Evolutionary conservation across 2,797 vertebrate species (phyloP).

Genomic region (Eidolon dupreanum): DNA sequence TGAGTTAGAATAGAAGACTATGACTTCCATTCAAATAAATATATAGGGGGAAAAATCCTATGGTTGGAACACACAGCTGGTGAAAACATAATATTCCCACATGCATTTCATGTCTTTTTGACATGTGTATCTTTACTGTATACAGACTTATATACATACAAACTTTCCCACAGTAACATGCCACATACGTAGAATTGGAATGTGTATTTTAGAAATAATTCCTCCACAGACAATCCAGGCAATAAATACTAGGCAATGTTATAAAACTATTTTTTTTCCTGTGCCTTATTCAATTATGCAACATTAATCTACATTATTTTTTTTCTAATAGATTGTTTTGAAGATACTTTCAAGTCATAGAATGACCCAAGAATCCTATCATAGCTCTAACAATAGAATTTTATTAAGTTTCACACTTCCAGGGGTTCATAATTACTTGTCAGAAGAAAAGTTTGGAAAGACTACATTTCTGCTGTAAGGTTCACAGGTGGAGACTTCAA

Average conservation of each 20-base stretch:
- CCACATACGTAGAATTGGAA: conserved; percentile 23
- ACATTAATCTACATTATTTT: background rate
- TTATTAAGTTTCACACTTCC: conserved; percentile 2
- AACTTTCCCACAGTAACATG: conserved; percentile 70
- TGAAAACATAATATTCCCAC: conserved; percentile 56
- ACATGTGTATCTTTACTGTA: conserved; percentile 76
- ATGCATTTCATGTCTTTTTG: conserved; percentile 71
- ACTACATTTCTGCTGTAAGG: conserved; percentile 50
- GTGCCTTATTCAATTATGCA: background rate
- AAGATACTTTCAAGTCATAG: background rate
- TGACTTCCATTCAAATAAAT: conserved; percentile 67
- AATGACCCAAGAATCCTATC: background rate
- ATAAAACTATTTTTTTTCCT: background rate
- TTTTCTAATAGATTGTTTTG: background rate
- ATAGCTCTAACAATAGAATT: background rate
- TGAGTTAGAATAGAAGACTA: background rate
- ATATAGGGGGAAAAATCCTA: background rate
- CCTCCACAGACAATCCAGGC: background rate
- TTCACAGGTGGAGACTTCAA: background rate
- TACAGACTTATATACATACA: conserved; percentile 64
- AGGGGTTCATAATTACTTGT: background rate
- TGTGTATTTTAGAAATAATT: conserved; percentile 55
- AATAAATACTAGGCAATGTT: background rate
- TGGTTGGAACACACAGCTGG: conserved; percentile 59
- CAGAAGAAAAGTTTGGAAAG: conserved; percentile 35